phyloP scores from a whole-genome alignment of 2,888 invertebrate genomes.

The Beris morrisii region DNA sequence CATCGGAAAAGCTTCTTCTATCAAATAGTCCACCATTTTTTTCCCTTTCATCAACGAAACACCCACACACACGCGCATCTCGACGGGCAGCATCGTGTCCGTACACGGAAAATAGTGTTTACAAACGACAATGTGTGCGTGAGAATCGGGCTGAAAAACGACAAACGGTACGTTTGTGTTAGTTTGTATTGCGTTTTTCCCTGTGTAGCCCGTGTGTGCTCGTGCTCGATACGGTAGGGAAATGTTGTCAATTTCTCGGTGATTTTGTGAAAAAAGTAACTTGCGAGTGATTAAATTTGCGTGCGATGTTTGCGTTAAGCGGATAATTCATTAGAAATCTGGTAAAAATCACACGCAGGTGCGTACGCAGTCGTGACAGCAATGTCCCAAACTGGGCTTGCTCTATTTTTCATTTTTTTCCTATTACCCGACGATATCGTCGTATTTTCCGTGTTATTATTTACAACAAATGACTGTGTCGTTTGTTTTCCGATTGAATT shows the following conservation, averaged over 20 bases:
- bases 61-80: not conserved
- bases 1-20: constrained; percentile 20
- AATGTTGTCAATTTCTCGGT: constrained; percentile 46
- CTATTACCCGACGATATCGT: constrained; percentile 18
- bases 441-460: constrained; percentile 28
- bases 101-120: constrained; percentile 27
- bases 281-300: constrained; percentile 31
- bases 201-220: constrained; percentile 40
- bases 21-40: constrained; percentile 22
- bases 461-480: constrained; percentile 21
- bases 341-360: constrained; percentile 78
- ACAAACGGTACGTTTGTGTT: constrained; percentile 17
- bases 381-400: constrained; percentile 85
- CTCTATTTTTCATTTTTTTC: constrained; percentile 57
- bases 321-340: constrained; percentile 45
- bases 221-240: constrained; percentile 41
- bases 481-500: constrained; percentile 10
- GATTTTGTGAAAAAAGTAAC: constrained; percentile 38
- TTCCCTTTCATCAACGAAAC: constrained; percentile 13
- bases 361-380: constrained; percentile 94
- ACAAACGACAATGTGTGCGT: constrained; percentile 19
- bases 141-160: not conserved
- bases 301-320: constrained; percentile 42
- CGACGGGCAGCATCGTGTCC: not conserved
- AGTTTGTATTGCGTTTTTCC: constrained; percentile 37